Base-by-base conservation (phyloP, 2,888 invertebrate species). In the Drosophila colorata region DNA sequence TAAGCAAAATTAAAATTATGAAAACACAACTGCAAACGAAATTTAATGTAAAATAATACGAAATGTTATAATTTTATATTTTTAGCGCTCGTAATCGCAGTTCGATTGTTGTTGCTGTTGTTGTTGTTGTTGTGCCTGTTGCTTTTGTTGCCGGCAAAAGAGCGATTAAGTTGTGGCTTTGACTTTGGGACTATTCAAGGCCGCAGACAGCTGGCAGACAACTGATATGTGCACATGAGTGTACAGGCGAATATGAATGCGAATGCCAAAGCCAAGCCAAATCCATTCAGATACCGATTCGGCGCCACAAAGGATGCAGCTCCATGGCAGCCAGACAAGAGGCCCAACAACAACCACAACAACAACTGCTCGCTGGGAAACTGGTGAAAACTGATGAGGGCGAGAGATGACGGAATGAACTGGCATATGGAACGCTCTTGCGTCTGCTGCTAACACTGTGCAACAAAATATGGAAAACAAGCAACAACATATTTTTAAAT, bases 151-250 rank as follows among this genome's bases (percentile, higher is more conserved):
- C 38, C 66, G 67, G 69, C 61, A 56, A 51, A 53, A 66, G 72
- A 69, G 79, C 87, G 83, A 85, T 85, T 85, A 85, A 86, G 70
- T 76, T 86, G 83, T 72, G 86, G 84, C 86, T 84, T 85, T 82
- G 74, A 80, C 85, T 79, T 79, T 75, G 76, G 69, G 80, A 69
- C 64, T 65, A 78, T 71, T 85, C 88, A 85, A 85, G 84, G 84
- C 87, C 90, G 82, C 87, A 86, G 87, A 86, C 87, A 73, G 69
- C 87, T 86, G 85, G 81, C 90, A 88, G 90, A 88, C 90, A 78
- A 78, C 90, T 90, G 89, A 90, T 89, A 89, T 89, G 86, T 82
- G 74, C 79, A 87, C 86, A 83, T 90, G 86, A 90, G 59, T 79
- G 82, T 33, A 47, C 59, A n/a, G 51, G 44, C 44, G 35, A 55